Conservation (phyloP, 1,140 invertebrate species). For the Oryctes rhinoceros region DNA sequence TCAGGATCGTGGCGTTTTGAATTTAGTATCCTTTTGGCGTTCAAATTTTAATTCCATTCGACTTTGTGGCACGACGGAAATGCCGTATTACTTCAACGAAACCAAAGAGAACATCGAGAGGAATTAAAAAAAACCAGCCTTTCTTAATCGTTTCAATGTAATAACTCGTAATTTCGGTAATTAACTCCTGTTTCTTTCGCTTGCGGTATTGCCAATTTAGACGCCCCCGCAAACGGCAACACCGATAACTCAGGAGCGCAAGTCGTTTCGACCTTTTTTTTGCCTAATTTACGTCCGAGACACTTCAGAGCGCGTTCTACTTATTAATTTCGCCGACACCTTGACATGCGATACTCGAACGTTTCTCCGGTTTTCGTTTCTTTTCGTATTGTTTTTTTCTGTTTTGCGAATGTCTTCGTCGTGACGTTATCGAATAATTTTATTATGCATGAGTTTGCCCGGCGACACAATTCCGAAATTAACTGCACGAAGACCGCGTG, state of each 20-base stretch:
- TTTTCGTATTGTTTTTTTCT: neutral
- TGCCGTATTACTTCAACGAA: neutral
- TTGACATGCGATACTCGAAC: conserved; percentile 5
- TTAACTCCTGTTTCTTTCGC: conserved; percentile 5
- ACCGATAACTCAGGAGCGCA: neutral
- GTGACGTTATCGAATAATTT: conserved; percentile 5
- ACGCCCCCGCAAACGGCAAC: neutral
- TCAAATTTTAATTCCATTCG: too few species aligned
- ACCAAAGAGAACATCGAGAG: neutral
- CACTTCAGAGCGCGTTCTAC: neutral
- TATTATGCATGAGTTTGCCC: conserved; percentile 10
- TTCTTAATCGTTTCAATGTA: conserved; percentile 15
- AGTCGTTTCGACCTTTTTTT: neutral
- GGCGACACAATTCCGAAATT: conserved; percentile 21
- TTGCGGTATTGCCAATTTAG: conserved; percentile 25
- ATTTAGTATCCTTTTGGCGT: too few species aligned
- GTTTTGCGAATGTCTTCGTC: neutral
- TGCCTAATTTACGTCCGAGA: conserved; percentile 3
- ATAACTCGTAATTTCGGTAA: conserved; percentile 8
- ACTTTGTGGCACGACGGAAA: neutral
- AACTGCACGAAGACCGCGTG: conserved; percentile 4
- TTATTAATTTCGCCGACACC: neutral
- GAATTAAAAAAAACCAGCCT: conserved; percentile 12
- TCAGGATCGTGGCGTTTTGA: too few species aligned
- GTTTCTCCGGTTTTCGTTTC: conserved; percentile 23